These are phyloP conservation scores for Dolichoris vasculosae DNA, from an alignment of 1,140 invertebrate genomes.

Conservation along the genomic window DNA sequence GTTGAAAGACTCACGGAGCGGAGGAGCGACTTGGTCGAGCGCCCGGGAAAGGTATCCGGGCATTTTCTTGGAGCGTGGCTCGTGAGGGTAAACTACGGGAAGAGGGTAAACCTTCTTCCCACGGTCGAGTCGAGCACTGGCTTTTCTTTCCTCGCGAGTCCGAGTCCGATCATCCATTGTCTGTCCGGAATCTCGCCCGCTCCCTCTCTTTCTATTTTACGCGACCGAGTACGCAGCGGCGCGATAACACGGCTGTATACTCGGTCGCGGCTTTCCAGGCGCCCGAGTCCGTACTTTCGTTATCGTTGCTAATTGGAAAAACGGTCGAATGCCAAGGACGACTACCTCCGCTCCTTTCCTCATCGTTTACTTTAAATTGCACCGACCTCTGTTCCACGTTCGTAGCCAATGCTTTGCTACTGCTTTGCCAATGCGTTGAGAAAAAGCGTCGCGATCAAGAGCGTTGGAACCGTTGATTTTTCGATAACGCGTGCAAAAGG, in stretches of 20 bases:
- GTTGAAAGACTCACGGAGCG: too few species aligned
- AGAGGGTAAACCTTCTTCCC: neutral
- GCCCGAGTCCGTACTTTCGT: neutral
- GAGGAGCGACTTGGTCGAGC: neutral
- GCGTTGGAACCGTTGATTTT: too few species aligned
- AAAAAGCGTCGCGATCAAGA: too few species aligned
- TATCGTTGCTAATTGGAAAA: neutral
- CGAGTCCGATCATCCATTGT: neutral
- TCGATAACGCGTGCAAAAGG: too few species aligned
- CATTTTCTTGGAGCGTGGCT: neutral
- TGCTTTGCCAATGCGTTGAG: too few species aligned
- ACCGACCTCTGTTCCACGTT: too few species aligned
- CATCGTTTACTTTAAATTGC: too few species aligned
- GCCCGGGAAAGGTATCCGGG: neutral
- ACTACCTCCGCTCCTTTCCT: too few species aligned
- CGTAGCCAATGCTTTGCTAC: too few species aligned
- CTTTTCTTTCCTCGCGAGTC: neutral
- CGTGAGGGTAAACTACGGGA: neutral
- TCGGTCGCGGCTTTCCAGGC: neutral
- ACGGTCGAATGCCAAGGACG: too few species aligned
- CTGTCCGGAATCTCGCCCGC: neutral
- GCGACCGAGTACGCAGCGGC: neutral
- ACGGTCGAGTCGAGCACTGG: too few species aligned
- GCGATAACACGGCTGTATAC: neutral
- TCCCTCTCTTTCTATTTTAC: neutral